Percentiles rank a stretch among this genome's conserved stretches.
Evolutionary conservation across 2,113 vertebrate genomes (phyloP).

Genomic region (Aramus guarauna): DNA sequence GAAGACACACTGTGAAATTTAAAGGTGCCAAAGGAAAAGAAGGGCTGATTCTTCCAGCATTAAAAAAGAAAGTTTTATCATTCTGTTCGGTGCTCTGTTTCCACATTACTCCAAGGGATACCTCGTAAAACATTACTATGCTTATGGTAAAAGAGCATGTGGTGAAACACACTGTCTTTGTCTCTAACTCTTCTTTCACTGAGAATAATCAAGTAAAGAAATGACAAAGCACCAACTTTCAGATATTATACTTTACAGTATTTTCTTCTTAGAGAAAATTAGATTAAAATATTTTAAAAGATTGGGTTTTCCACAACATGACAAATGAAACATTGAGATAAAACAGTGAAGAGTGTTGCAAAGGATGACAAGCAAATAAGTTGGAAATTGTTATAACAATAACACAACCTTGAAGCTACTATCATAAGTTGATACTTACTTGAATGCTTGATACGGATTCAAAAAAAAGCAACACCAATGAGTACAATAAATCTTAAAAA

Average conservation of each 20-base stretch:
- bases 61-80: not conserved
- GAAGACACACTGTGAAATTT: not conserved
- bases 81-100: not conserved
- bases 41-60: not conserved
- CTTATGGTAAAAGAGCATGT: not conserved
- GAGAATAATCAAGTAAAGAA: not conserved
- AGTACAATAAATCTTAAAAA: conserved; percentile 53
- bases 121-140: not conserved
- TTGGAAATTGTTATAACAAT: conserved; percentile 56
- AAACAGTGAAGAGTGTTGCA: not conserved
- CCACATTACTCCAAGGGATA: not conserved
- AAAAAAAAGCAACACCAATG: conserved; percentile 57
- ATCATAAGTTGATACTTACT: conserved; percentile 50
- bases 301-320: not conserved
- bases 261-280: not conserved
- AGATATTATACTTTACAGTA: not conserved
- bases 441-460: conserved; percentile 52
- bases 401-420: conserved; percentile 45
- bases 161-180: not conserved
- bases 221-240: not conserved
- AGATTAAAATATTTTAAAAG: not conserved
- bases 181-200: not conserved
- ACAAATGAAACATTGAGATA: not conserved
- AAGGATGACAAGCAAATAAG: conserved; percentile 58
- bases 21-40: not conserved